A percentile compares a stretch with the other conserved stretches of the same genome.
phyloP scores from a whole-genome alignment of 2,797 vertebrate genomes.

The Falco concolor region DNA sequence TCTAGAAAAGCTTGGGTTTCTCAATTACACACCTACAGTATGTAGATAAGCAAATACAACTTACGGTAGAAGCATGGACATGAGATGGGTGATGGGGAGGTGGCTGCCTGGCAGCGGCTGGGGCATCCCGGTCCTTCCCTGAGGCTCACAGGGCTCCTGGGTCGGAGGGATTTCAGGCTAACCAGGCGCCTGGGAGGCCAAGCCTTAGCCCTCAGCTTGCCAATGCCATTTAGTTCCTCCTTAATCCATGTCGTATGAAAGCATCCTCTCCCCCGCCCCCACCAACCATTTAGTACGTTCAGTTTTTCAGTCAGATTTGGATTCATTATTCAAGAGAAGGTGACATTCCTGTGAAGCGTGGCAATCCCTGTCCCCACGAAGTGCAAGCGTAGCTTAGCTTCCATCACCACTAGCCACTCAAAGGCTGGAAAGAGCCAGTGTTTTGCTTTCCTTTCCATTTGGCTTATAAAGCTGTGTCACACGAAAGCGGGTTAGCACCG shows the following conservation, averaged over 20 bases:
- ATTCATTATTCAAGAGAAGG: neutral
- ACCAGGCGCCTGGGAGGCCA: neutral
- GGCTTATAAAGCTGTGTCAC: neutral
- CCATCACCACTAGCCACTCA: fast-evolving
- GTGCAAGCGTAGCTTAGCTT: neutral
- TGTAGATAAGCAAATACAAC: neutral
- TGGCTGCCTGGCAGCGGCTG: neutral
- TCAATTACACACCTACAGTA: neutral
- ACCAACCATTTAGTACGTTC: neutral
- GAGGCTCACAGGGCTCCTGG: too few relatives aligned
- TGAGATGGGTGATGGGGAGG: neutral
- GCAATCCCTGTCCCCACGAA: neutral
- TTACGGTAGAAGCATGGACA: neutral
- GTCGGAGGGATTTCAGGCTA: neutral
- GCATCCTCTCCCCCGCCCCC: neutral
- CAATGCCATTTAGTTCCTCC: neutral
- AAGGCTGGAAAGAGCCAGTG: neutral
- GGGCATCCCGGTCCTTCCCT: too few relatives aligned
- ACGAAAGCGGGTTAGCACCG: neutral
- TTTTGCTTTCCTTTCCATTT: neutral
- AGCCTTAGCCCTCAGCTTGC: neutral
- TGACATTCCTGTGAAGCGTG: neutral
- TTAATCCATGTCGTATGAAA: neutral
- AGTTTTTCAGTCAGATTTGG: neutral
- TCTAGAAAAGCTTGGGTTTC: neutral